Percentiles rank a stretch among this genome's conserved stretches.
phyloP scores from a whole-genome alignment of 1,140 invertebrate species.

The Hypothenemus hampei region DNA sequence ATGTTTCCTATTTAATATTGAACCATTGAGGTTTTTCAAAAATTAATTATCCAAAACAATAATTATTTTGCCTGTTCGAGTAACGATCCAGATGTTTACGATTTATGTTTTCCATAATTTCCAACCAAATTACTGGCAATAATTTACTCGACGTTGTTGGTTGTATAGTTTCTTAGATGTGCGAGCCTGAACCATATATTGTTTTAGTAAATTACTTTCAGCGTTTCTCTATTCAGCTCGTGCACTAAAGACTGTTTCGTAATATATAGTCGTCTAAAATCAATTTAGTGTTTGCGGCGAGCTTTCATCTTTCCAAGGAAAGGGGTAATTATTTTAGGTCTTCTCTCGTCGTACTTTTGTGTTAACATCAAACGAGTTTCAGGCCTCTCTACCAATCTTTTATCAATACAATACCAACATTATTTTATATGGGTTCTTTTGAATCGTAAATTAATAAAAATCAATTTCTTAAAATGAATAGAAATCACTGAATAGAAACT shows the following conservation, averaged over 20 bases:
- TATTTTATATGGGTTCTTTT: too few relatives aligned
- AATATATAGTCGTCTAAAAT: constrained; percentile 26
- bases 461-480: too few relatives aligned
- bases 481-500: too few relatives aligned
- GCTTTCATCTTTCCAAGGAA: constrained; percentile 32
- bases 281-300: constrained; percentile 27
- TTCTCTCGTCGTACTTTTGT: too few relatives aligned
- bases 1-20: too few relatives aligned
- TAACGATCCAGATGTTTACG: neutral
- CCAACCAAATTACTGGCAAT: constrained; percentile 7
- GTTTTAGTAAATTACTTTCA: constrained; percentile 20
- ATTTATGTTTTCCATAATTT: neutral
- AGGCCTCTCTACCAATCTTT: too few relatives aligned
- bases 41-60: neutral
- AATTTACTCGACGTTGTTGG: constrained; percentile 4
- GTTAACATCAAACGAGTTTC: neutral
- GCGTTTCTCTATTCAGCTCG: constrained; percentile 16
- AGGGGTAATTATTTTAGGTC: constrained; percentile 27
- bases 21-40: too few relatives aligned
- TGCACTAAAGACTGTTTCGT: constrained; percentile 23
- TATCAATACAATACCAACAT: too few relatives aligned
- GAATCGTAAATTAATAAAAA: too few relatives aligned
- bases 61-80: neutral
- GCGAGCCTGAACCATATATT: constrained; percentile 6
- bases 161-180: neutral